Base-by-base conservation (phyloP, 2,113 vertebrate genomes). In the Pseudorhombus dupliciocellatus region DNA sequence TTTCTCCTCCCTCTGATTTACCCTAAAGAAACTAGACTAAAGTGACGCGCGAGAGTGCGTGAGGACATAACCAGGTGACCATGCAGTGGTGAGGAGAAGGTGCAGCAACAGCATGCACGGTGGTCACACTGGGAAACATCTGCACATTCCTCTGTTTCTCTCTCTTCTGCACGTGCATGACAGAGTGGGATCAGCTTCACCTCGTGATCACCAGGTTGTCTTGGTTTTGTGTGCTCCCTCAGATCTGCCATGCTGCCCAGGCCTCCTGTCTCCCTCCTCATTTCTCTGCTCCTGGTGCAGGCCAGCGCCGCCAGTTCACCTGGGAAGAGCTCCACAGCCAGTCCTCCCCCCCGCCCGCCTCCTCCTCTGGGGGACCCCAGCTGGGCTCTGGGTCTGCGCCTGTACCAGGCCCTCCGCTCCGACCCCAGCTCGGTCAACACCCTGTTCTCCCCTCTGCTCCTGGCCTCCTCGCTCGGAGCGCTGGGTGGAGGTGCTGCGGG, bases 381-480 rank as follows among this genome's bases (percentile, higher is more conserved):
- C 86, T 93, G 93, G 90, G 69, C 81, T 10, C 75, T 93, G 51
- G 91, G 91, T 42, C 83, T 93, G 58, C 79, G 66, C 9, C 71
- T 93, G 1, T 88, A 92, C 70, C 64, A 46, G 65, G 73, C 81
- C 22, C 58, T 92, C 2, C 80, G 88, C 25, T 59, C 83, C 1
- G 68, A 66, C 11, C 42, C 77, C 0, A 44, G 53, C 76, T 63
- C 84, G 0, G 67, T 55, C 2, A 90, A 91, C 73, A 72, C 80
- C 5, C 42, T 91, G 14, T 84, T 94, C 83, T 91, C 87, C 20
- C 90, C 90, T 21, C 69, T 91, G 46, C 81, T 90, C 14, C 56
- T 90, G 28, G 87, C 88, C 25, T 86, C 79, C 73, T 92, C 89
- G 0, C 83, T 93, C 0, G 66, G 31, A 1, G 86, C 87, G 3